Percentiles rank a stretch among this genome's conserved stretches.
Evolutionary conservation across 2,797 vertebrate species (phyloP).

Genomic region (Sphaeramia orbicularis): DNA sequence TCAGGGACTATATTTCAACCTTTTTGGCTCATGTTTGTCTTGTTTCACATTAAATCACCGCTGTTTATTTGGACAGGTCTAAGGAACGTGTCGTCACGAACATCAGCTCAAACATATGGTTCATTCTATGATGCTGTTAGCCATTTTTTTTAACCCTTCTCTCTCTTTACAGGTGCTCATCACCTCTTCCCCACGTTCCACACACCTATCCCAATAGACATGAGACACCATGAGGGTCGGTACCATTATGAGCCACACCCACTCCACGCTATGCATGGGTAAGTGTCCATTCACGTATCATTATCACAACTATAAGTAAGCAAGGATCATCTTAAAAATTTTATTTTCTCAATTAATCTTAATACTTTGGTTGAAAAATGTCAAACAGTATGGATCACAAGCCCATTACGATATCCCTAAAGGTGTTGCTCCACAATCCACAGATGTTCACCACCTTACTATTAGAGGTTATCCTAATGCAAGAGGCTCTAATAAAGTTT

Average conservation of each 20-base stretch:
- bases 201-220: slow-evolving; percentile 94
- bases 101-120: too few relatives aligned
- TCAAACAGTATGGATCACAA: too few relatives aligned
- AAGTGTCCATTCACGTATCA: slow-evolving; percentile 70
- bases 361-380: too few relatives aligned
- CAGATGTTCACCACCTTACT: too few relatives aligned
- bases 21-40: background rate
- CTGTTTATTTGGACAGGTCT: slow-evolving; percentile 51
- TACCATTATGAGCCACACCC: slow-evolving; percentile 97
- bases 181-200: slow-evolving; percentile 96
- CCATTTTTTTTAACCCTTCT: slow-evolving; percentile 5
- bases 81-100: slow-evolving; percentile 69
- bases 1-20: slow-evolving; percentile 11
- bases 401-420: too few relatives aligned
- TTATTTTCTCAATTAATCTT: too few relatives aligned
- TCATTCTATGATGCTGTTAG: background rate
- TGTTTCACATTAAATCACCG: background rate
- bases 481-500: too few relatives aligned
- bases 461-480: too few relatives aligned
- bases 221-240: slow-evolving; percentile 96
- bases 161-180: slow-evolving; percentile 87
- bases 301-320: background rate
- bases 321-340: too few relatives aligned
- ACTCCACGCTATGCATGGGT: slow-evolving; percentile 94
- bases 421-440: too few relatives aligned